Percentiles rank a stretch among this genome's conserved stretches.
Evolutionary conservation across 2,797 vertebrate species (phyloP).

Genomic region (Dipus sagitta): DNA sequence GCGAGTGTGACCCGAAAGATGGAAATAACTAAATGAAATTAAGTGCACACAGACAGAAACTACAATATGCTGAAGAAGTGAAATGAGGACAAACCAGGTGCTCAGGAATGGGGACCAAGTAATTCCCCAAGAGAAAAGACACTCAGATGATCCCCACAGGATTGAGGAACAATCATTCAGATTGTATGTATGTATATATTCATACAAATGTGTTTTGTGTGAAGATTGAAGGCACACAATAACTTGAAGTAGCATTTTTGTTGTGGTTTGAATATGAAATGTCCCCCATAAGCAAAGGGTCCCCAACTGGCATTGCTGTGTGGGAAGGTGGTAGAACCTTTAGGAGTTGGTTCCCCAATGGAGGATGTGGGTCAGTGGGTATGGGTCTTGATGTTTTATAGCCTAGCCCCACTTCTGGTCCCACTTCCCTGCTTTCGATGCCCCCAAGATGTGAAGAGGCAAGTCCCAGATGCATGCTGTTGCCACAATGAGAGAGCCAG

Average conservation of each 20-base stretch:
- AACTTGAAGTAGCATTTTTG: constrained; percentile 5
- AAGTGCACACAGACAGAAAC: background rate
- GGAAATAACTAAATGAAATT: constrained; percentile 1
- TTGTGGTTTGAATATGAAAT: background rate
- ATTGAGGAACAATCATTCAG: background rate
- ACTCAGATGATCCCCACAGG: background rate
- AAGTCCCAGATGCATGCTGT: background rate
- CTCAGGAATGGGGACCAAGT: background rate
- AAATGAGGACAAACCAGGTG: background rate
- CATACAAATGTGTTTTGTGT: background rate
- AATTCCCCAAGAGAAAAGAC: background rate
- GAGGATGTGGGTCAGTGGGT: no score
- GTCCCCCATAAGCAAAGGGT: background rate
- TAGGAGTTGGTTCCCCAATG: background rate
- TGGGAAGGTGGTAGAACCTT: background rate
- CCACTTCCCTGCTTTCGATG: background rate
- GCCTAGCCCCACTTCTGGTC: background rate
- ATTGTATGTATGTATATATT: background rate
- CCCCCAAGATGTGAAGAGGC: background rate
- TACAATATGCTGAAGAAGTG: background rate
- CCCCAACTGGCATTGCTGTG: background rate
- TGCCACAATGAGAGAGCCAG: background rate
- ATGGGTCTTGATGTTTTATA: background rate
- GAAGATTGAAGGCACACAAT: constrained; percentile 8
- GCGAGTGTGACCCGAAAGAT: background rate